A percentile compares a stretch with the other conserved stretches of the same genome.
These are phyloP conservation scores for Gasterosteus aculeatus DNA, from an alignment of 2,113 vertebrate species.

Conservation along the genomic window DNA sequence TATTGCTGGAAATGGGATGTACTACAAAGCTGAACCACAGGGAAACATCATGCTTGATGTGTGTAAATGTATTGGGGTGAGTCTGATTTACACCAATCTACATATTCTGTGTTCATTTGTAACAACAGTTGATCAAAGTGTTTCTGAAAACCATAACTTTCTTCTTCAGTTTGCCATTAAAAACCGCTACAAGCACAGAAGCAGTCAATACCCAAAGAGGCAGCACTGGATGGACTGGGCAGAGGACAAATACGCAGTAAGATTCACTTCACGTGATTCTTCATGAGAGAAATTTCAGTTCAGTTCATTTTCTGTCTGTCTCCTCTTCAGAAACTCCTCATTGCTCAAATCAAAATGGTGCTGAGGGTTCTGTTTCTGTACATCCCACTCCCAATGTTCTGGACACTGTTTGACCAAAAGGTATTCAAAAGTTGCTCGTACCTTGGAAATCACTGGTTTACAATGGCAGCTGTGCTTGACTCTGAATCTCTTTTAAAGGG, in stretches of 20 bases:
- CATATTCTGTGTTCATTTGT: neutral
- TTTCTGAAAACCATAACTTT: conserved; percentile 20
- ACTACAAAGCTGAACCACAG: conserved; percentile 89
- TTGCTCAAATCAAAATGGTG: conserved; percentile 93
- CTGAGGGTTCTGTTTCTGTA: conserved; percentile 92
- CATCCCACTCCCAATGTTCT: conserved; percentile 97
- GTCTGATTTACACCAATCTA: conserved; percentile 62
- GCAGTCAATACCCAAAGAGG: conserved; percentile 84
- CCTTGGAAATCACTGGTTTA: neutral
- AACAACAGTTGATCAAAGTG: neutral
- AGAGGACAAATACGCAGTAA: conserved; percentile 89
- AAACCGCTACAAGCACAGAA: conserved; percentile 89
- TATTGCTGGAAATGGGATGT: conserved; percentile 88
- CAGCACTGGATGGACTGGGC: conserved; percentile 98
- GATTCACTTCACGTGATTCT: conserved; percentile 41
- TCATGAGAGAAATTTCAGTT: neutral
- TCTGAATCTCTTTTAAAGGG: conserved; percentile 78
- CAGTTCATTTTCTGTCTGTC: neutral
- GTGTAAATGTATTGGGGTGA: conserved; percentile 89
- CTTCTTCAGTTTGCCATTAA: conserved; percentile 90
- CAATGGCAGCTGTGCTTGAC: neutral
- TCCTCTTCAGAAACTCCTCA: conserved; percentile 87
- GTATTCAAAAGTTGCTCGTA: conserved; percentile 72
- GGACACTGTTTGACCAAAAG: conserved; percentile 98
- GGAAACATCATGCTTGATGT: conserved; percentile 91